These are phyloP conservation scores for Ornithoptera alexandrae DNA, from an alignment of 2,888 invertebrate genomes.

Conservation along the genomic window DNA sequence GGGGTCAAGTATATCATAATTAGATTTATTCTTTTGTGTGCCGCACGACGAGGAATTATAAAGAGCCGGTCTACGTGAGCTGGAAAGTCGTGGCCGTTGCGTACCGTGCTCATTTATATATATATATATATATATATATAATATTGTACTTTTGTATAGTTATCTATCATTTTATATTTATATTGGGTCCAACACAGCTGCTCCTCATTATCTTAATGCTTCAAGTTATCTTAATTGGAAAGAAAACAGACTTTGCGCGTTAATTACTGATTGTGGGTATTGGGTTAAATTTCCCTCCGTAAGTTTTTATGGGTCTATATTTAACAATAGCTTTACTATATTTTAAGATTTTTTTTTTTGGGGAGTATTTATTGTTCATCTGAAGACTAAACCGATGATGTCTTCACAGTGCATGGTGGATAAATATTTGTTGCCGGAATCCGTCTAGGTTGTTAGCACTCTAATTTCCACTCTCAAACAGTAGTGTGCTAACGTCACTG, in stretches of 20 bases:
- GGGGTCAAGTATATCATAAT: neutral
- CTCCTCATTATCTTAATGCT: conserved; percentile 13
- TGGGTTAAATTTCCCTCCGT: neutral
- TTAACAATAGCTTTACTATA: too few species aligned
- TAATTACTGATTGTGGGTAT: conserved; percentile 1
- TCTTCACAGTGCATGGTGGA: too few species aligned
- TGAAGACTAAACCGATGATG: too few species aligned
- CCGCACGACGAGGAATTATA: conserved; percentile 1
- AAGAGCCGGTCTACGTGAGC: conserved; percentile 1
- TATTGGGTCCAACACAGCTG: neutral
- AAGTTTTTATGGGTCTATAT: too few species aligned
- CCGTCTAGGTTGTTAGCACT: too few species aligned
- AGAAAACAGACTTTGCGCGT: conserved; percentile 11
- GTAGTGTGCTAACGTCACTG: too few species aligned
- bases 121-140: too few species aligned
- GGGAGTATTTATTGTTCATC: too few species aligned
- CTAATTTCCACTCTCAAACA: too few species aligned
- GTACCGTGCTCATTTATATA: neutral
- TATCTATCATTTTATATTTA: conserved; percentile 5
- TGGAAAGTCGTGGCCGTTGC: conserved; percentile 1
- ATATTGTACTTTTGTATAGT: neutral
- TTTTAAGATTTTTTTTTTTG: too few species aligned
- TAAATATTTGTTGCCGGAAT: too few species aligned
- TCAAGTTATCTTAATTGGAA: conserved; percentile 12
- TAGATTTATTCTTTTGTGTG: conserved; percentile 7